Conservation (phyloP, 2,113 vertebrate species). For the Platycercus adscitus region DNA sequence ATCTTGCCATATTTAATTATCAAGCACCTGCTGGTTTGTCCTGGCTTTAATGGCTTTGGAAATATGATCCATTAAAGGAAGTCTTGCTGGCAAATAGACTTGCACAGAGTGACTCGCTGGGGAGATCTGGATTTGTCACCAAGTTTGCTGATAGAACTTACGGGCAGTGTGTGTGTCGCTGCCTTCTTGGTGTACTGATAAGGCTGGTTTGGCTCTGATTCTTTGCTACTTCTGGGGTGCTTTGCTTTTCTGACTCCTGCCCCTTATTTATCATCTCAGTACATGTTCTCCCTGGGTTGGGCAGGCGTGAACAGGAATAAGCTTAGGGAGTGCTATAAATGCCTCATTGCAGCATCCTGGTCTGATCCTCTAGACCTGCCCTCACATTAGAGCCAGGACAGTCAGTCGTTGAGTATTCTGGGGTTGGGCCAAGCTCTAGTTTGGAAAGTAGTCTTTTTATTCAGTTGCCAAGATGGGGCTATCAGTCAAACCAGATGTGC, state of each 20-base stretch:
- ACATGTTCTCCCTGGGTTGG: neutral
- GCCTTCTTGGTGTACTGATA: neutral
- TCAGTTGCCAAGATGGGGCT: constrained; percentile 5
- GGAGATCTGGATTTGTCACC: neutral
- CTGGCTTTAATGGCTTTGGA: constrained; percentile 2
- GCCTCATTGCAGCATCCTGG: neutral
- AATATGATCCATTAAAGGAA: neutral
- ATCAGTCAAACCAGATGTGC: constrained; percentile 41
- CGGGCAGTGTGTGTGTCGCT: neutral
- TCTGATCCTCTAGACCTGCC: neutral
- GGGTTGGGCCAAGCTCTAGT: neutral
- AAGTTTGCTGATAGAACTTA: neutral
- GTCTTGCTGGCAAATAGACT: neutral
- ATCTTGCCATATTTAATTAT: constrained; percentile 9
- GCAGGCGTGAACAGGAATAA: neutral
- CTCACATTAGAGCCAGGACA: neutral
- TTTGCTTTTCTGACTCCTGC: neutral
- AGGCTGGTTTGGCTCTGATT: neutral
- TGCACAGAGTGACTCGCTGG: neutral
- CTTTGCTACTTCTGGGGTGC: neutral
- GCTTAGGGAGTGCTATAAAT: neutral
- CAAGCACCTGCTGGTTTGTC: constrained; percentile 7
- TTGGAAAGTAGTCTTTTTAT: constrained; percentile 24
- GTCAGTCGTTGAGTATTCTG: constrained; percentile 1
- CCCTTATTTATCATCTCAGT: neutral